A percentile compares a stretch with the other conserved stretches of the same genome.
Conservation (phyloP, 2,113 vertebrate genomes). For the Syngnathoides biaculeatus region DNA sequence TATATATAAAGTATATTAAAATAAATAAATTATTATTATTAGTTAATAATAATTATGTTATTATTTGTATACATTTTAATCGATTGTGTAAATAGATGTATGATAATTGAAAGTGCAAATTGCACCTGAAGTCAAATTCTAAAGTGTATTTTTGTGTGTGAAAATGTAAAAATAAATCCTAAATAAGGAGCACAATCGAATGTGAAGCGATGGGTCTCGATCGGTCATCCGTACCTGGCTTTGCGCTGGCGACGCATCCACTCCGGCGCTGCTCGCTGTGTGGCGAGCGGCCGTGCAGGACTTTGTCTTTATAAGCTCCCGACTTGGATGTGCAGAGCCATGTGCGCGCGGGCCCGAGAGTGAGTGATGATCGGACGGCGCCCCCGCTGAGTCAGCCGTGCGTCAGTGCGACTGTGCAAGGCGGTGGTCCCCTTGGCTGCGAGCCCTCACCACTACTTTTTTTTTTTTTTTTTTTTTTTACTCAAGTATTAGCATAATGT, state of each 20-base stretch:
- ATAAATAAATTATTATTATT: too few species aligned
- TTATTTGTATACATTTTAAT: too few species aligned
- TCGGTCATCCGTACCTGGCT: conserved; percentile 4
- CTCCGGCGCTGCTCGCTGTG: conserved; percentile 8
- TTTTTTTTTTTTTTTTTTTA: not conserved
- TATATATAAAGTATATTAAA: too few species aligned
- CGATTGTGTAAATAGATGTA: not conserved
- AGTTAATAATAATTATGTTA: too few species aligned
- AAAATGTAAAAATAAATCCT: not conserved
- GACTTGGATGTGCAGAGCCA: conserved; percentile 20
- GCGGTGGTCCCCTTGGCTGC: conserved; percentile 31
- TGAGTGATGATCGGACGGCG: conserved; percentile 24
- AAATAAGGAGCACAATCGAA: not conserved
- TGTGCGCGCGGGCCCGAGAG: conserved; percentile 4
- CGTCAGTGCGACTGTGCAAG: conserved; percentile 47
- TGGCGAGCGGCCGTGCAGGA: conserved; percentile 1
- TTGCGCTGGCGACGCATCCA: conserved; percentile 21
- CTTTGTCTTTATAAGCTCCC: conserved; percentile 16
- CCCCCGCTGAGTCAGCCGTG: conserved; percentile 52
- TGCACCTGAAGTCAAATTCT: too few species aligned
- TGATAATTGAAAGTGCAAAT: not conserved
- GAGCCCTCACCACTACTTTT: not conserved
- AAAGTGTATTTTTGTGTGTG: too few species aligned
- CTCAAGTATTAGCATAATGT: not conserved
- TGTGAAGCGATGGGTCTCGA: not conserved